These are phyloP conservation scores for Acrocephalus kingi DNA, from an alignment of 2,113 vertebrate species.

Conservation along the genomic window DNA sequence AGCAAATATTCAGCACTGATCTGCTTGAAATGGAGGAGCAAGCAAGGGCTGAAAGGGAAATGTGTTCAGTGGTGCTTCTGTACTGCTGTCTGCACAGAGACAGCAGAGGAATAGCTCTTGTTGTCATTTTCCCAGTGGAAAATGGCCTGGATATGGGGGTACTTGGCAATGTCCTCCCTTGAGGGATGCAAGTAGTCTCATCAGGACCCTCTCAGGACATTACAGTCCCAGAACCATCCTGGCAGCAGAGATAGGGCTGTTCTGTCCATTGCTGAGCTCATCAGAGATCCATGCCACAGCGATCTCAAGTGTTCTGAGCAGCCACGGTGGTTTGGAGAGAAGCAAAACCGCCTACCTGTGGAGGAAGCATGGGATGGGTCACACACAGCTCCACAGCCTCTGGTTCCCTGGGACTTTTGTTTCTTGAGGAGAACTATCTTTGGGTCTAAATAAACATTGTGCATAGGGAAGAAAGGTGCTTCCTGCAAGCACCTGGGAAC, in stretches of 20 bases:
- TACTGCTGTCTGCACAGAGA: background rate
- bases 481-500: background rate
- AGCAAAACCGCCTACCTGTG: background rate
- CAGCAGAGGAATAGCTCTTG: background rate
- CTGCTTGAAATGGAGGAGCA: background rate
- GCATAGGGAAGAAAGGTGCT: background rate
- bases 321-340: background rate
- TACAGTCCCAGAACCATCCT: background rate
- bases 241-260: background rate
- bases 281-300: too few relatives aligned
- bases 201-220: background rate
- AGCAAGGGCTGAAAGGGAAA: background rate
- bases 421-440: background rate
- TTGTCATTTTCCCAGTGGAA: background rate
- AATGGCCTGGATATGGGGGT: background rate
- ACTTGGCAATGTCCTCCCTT: background rate
- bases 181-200: background rate
- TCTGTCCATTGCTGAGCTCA: background rate
- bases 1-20: background rate
- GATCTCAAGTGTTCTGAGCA: fast-evolving
- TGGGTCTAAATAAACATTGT: background rate
- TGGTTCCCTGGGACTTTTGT: background rate
- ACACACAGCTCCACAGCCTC: background rate
- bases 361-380: background rate
- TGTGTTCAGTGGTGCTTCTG: background rate